A percentile compares a stretch with the other conserved stretches of the same genome.
phyloP scores from a whole-genome alignment of 1,140 invertebrate genomes.

The Calliphora vicina region DNA sequence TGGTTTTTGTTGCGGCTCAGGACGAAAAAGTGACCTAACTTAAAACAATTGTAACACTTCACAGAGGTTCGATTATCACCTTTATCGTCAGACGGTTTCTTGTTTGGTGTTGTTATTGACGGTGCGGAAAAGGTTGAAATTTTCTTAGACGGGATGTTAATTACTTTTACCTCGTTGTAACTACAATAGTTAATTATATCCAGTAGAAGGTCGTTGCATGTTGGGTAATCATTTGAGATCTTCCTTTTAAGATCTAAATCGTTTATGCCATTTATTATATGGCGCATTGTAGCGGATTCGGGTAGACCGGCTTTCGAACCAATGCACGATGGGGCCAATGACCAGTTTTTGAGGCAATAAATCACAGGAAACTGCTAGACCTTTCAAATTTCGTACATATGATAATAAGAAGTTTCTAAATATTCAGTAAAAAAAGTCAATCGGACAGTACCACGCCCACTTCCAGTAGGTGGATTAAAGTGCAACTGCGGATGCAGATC shows the following conservation, averaged over 20 bases:
- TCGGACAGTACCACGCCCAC: too few species aligned
- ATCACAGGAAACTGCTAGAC: too few species aligned
- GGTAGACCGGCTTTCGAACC: background rate
- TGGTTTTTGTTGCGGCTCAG: background rate
- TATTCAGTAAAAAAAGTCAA: too few species aligned
- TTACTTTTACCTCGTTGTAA: conserved; percentile 9
- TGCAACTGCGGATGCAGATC: too few species aligned
- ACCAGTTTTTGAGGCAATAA: too few species aligned
- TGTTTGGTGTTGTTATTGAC: background rate
- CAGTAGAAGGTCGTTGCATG: background rate
- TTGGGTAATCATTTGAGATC: background rate
- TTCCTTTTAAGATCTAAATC: background rate
- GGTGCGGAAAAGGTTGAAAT: background rate
- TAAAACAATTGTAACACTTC: conserved; percentile 34
- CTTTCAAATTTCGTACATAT: too few species aligned
- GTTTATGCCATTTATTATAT: background rate
- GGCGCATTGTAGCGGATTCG: background rate
- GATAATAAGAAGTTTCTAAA: too few species aligned
- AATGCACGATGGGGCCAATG: too few species aligned
- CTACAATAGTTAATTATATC: conserved; percentile 11
- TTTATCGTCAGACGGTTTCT: background rate
- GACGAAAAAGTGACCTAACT: conserved; percentile 20
- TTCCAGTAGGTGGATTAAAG: too few species aligned
- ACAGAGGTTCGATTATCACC: background rate
- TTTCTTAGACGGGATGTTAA: background rate